Conservation (phyloP, 2,797 vertebrate species). For the Anas acuta region DNA sequence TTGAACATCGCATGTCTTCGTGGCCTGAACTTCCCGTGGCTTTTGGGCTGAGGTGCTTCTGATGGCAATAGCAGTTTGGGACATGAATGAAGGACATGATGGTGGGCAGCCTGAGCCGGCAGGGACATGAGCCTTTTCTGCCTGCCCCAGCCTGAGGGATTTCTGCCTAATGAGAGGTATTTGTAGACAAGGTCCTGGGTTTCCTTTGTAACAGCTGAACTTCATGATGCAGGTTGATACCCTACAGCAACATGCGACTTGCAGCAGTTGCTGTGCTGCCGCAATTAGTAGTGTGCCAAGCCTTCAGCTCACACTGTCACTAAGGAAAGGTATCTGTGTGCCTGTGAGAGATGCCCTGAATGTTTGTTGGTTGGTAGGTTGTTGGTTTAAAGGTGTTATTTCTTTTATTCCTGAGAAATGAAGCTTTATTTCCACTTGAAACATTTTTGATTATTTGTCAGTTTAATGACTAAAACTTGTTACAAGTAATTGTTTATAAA, state of each 20-base stretch:
- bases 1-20: accelerated
- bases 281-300: not conserved
- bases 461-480: not conserved
- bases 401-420: not conserved
- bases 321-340: not conserved
- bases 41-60: not conserved
- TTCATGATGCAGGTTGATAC: not conserved
- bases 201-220: not conserved
- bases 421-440: not conserved
- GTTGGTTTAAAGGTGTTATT: too few species aligned
- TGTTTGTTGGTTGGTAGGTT: not conserved
- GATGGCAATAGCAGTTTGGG: not conserved
- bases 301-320: not conserved
- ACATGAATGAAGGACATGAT: not conserved
- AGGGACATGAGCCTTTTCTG: not conserved
- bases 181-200: not conserved
- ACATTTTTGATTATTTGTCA: not conserved
- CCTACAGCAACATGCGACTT: not conserved
- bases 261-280: not conserved
- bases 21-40: not conserved
- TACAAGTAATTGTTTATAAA: not conserved
- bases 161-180: not conserved
- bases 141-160: not conserved
- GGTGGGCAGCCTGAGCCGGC: not conserved
- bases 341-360: not conserved